Base-by-base conservation (phyloP, 2,888 invertebrate species). In the Acholoe squamosa region DNA sequence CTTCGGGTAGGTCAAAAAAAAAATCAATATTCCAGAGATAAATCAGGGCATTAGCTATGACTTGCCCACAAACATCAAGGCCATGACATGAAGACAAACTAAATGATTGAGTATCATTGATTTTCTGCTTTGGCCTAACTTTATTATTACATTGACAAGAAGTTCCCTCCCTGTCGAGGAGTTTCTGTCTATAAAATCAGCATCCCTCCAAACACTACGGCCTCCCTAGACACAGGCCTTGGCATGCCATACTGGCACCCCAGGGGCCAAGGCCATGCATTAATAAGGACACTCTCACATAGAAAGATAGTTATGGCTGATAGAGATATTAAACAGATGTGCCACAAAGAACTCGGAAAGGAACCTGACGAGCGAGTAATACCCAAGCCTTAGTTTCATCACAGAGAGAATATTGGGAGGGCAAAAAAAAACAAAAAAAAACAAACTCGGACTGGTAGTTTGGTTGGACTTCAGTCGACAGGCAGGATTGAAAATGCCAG, bases 401-500 rank as follows among this genome's bases (percentile, higher is more conserved):
- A 43, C 10, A 25, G 14, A 28, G 28, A 71, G 31, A 67, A n/a
- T 67, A 25, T 7, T 19, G n/a, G 67, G 67, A 67, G 54, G 19
- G 54, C 54, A 54, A 14, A 14, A 19, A n/a, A 61, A n/a, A 61
- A 3, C 14, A 19, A 7, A 61, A n/a, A 16, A 71, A 28, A 14
- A 16, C 5, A 14, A 14, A 28, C n/a, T 22, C 3, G n/a, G 19
- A 5, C 25, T 71, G 12, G 25, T 71, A 28, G 3, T 7, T 61
- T 61, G 61, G 61, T 10, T 10, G 10, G 3, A 43, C 43, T 43
- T 43, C 10, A 61, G 61, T 19, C 5, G 61, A 25, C 25, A 61
- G 28, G 71, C 14, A 7, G 71, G 71, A 71, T 71, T 71, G 71
- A 71, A 71, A 71, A 28, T 71, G 71, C 71, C 71, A 71, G 28